Evolutionary conservation across 1,140 invertebrate genomes (phyloP).

Genomic region (Pemphigus obesinymphae): DNA sequence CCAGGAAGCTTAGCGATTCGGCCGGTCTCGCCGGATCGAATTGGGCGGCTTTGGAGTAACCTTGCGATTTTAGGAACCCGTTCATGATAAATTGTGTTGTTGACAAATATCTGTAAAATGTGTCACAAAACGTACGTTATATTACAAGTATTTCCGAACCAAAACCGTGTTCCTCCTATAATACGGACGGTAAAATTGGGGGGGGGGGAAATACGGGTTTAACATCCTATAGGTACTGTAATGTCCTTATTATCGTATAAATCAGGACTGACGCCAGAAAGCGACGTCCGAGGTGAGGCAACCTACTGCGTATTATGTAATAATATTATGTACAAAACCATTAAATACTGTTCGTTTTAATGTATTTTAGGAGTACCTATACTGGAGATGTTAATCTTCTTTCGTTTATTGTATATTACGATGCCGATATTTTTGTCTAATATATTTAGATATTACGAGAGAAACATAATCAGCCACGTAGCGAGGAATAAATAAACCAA

Average conservation of each 20-base stretch:
- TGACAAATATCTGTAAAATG: conserved; percentile 59
- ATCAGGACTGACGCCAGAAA: neutral
- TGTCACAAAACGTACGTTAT: too few relatives aligned
- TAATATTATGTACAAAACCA: too few relatives aligned
- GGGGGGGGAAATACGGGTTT: too few relatives aligned
- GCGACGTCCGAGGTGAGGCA: neutral
- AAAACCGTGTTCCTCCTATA: neutral
- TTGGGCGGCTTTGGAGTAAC: conserved; percentile 64
- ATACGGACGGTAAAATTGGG: too few relatives aligned
- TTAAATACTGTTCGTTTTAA: too few relatives aligned
- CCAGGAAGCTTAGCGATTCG: conserved; percentile 60
- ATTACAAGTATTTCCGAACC: neutral
- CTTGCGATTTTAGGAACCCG: conserved; percentile 68
- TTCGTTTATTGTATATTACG: neutral
- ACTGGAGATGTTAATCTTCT: neutral
- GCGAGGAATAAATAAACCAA: too few relatives aligned
- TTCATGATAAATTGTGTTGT: conserved; percentile 68
- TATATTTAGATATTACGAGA: neutral
- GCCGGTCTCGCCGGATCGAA: conserved; percentile 65
- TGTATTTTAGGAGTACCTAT: neutral
- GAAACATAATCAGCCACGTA: neutral
- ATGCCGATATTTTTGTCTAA: neutral
- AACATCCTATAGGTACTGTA: neutral
- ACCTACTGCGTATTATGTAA: too few relatives aligned
- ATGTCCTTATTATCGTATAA: neutral